phyloP scores from a whole-genome alignment of 2,113 vertebrate species.

The Bos javanicus region DNA sequence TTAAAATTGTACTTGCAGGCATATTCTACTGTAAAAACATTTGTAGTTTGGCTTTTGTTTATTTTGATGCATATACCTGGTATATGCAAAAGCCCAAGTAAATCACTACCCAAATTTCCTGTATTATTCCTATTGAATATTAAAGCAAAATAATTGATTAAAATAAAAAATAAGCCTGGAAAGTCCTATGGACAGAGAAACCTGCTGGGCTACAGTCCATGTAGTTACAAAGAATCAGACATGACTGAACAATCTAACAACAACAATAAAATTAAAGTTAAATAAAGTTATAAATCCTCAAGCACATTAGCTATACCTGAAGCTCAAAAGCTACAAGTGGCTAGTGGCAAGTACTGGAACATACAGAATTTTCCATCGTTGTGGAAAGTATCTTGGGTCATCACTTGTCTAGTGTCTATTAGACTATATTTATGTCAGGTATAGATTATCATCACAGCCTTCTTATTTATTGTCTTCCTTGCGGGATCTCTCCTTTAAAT shows the following conservation, averaged over 20 bases:
- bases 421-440: neutral
- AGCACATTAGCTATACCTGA: neutral
- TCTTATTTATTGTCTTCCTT: neutral
- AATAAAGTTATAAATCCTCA: neutral
- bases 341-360: neutral
- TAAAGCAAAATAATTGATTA: neutral
- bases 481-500: neutral
- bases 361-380: neutral
- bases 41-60: neutral
- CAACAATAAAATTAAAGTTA: neutral
- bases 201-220: neutral
- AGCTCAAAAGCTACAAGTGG: neutral
- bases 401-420: neutral
- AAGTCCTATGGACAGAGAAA: neutral
- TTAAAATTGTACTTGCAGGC: neutral
- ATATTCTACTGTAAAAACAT: neutral
- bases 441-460: neutral
- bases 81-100: neutral
- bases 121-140: neutral
- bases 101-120: neutral
- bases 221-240: neutral
- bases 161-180: neutral
- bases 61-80: neutral
- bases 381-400: neutral
- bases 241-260: neutral